Evolutionary conservation across 2,113 vertebrate species (phyloP).

Genomic region (Pelobates fuscus): DNA sequence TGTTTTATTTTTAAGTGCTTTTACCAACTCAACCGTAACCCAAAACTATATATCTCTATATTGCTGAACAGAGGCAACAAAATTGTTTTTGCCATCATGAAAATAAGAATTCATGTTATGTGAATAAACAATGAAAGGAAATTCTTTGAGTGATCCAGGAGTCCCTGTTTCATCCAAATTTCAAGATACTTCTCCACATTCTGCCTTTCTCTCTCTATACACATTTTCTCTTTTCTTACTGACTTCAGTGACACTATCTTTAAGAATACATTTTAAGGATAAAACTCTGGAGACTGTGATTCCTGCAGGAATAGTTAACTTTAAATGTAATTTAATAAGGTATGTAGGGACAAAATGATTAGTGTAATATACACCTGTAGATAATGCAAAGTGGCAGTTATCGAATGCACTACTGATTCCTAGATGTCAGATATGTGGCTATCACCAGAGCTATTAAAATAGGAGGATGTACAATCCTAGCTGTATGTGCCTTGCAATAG

Average conservation of each 20-base stretch:
- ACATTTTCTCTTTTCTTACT: not conserved
- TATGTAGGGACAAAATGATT: no score
- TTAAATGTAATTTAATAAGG: no score
- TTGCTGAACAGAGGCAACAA: constrained; percentile 90
- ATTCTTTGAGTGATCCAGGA: constrained; percentile 14
- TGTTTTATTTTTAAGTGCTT: constrained; percentile 60
- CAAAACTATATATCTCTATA: constrained; percentile 64
- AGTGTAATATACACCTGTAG: no score
- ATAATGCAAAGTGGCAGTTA: no score
- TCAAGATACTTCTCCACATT: constrained; percentile 1
- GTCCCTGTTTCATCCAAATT: no score
- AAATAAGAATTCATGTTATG: constrained; percentile 31
- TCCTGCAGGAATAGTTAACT: not conserved
- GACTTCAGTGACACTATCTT: not conserved
- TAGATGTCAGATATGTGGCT: no score
- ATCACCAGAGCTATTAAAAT: no score
- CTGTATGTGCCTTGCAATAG: no score
- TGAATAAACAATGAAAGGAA: constrained; percentile 10
- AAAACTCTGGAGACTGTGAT: not conserved
- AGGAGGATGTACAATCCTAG: no score
- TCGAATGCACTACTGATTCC: no score
- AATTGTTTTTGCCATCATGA: constrained; percentile 97
- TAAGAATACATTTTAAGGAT: constrained; percentile 4
- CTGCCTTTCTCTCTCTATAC: constrained; percentile 7
- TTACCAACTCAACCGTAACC: constrained; percentile 62